These are phyloP conservation scores for Platycheirus rosarum DNA, from an alignment of 2,888 invertebrate species.

Conservation along the genomic window DNA sequence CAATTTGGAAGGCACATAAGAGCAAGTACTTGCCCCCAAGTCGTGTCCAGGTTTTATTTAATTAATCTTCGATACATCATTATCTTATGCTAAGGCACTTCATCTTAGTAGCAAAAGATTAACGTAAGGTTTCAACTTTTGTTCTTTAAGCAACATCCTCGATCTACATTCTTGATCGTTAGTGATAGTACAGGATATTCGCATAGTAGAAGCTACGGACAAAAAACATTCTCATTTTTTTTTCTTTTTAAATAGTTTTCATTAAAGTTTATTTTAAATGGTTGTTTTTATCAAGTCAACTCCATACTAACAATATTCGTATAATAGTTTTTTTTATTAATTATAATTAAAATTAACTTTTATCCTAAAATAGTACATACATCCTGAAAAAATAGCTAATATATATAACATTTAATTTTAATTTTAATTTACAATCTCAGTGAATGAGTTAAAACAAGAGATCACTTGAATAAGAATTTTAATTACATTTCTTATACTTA, in stretches of 20 bases:
- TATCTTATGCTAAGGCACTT: no score
- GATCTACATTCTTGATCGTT: no score
- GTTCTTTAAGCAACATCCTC: no score
- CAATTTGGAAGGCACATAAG: no score
- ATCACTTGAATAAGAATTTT: slow-evolving; percentile 47
- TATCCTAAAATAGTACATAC: slow-evolving; percentile 20
- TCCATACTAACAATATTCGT: slow-evolving; percentile 34
- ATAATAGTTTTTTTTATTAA: slow-evolving; percentile 34
- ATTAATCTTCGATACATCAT: no score
- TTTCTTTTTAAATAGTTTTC: slow-evolving; percentile 41
- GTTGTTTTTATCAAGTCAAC: slow-evolving; percentile 46
- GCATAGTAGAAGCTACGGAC: no score
- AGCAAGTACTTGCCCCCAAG: no score
- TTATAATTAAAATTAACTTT: slow-evolving; percentile 21
- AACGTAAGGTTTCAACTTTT: no score
- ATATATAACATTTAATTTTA: slow-evolving; percentile 17
- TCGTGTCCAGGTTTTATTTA: no score
- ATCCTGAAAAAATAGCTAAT: slow-evolving; percentile 15
- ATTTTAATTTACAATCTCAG: slow-evolving; percentile 57
- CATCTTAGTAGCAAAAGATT: no score
- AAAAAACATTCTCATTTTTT: no score
- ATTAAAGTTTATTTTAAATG: slow-evolving; percentile 48
- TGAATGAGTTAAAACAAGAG: slow-evolving; percentile 57
- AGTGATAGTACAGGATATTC: no score
- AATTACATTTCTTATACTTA: not conserved